Conservation (phyloP, 2,797 vertebrate species). For the Argya squamiceps region DNA sequence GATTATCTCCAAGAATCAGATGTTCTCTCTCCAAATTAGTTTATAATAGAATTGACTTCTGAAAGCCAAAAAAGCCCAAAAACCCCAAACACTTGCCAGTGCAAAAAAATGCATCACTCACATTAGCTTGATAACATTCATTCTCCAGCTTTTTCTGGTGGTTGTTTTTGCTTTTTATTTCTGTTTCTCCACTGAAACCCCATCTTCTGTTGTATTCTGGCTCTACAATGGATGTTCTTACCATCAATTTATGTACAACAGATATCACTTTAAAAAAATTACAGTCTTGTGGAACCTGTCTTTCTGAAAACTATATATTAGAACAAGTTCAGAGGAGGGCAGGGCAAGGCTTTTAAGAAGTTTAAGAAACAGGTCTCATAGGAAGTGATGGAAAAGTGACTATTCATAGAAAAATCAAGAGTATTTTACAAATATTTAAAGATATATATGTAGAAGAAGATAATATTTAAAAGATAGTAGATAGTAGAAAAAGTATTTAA, state of each 20-base stretch:
- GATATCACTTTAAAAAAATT: background rate
- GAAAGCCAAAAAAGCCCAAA: background rate
- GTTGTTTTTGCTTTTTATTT: background rate
- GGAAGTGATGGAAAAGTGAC: background rate
- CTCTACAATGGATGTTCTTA: background rate
- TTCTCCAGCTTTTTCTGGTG: background rate
- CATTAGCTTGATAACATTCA: background rate
- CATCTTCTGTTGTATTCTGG: background rate
- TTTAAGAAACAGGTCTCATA: background rate
- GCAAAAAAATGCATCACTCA: background rate
- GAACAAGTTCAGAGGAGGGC: background rate
- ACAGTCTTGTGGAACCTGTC: background rate
- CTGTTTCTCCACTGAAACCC: background rate
- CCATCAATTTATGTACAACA: background rate
- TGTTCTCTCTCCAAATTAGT: background rate
- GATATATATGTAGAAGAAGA: background rate
- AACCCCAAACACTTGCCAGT: background rate
- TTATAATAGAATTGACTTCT: background rate
- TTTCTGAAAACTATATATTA: background rate
- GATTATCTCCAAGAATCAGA: background rate
- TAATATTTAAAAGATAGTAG: too few relatives aligned
- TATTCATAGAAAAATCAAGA: background rate
- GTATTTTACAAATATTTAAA: background rate
- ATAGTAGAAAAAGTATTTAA: background rate
- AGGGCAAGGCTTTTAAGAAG: background rate